Evolutionary conservation across 2,888 invertebrate genomes (phyloP).

Genomic region (Standfussiana lucernea): DNA sequence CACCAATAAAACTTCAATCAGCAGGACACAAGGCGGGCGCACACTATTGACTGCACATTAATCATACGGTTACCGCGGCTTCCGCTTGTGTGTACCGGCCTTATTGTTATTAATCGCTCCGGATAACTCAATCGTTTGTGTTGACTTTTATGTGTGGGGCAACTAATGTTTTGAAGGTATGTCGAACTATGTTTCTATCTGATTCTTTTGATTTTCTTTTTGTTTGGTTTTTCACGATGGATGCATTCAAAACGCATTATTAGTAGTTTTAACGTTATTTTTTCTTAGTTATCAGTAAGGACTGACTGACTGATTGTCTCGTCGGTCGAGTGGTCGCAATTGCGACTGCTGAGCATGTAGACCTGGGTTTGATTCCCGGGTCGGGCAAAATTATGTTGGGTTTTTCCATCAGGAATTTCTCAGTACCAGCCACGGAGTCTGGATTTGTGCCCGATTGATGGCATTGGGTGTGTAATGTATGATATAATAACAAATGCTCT

Average conservation of each 20-base stretch:
- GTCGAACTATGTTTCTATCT: slow-evolving; percentile 2
- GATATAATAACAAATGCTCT: too few species aligned
- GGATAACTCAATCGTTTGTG: slow-evolving; percentile 67
- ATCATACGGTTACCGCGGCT: slow-evolving; percentile 62
- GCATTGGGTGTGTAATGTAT: too few species aligned
- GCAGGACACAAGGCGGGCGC: slow-evolving; percentile 53
- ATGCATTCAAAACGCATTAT: too few species aligned
- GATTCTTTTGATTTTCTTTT: slow-evolving; percentile 7
- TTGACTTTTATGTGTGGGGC: slow-evolving; percentile 56
- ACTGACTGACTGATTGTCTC: too few species aligned
- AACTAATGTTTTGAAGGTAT: slow-evolving; percentile 41
- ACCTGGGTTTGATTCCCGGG: neutral
- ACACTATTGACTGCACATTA: slow-evolving; percentile 64
- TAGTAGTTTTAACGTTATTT: too few species aligned
- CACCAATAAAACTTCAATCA: slow-evolving; percentile 51
- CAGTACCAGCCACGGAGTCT: neutral
- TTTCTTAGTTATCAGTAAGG: too few species aligned
- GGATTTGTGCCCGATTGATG: neutral
- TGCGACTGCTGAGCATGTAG: too few species aligned
- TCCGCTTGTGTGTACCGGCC: slow-evolving; percentile 67
- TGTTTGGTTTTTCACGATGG: neutral
- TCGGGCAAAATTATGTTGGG: neutral
- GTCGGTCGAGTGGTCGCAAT: neutral
- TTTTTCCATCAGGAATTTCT: neutral
- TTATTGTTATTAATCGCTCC: slow-evolving; percentile 79